These are phyloP conservation scores for Hylyphantes graminicola DNA, from an alignment of 1,140 invertebrate species.

Conservation along the genomic window DNA sequence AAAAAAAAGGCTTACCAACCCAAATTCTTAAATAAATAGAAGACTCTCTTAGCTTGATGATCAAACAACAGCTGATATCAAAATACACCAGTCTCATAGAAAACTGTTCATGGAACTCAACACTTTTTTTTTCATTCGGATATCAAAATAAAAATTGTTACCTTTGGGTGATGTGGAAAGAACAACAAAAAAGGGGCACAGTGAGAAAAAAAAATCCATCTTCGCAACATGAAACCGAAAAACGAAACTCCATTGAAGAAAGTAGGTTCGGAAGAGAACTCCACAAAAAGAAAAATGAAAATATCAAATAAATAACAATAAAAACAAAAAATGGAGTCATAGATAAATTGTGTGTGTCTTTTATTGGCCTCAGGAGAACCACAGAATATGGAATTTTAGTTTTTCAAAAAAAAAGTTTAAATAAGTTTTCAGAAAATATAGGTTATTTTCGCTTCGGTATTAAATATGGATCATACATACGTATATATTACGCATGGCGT, in stretches of 20 bases:
- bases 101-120: no score
- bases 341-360: slow-evolving; percentile 27
- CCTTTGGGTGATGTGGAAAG: background rate
- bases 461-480: slow-evolving; percentile 26
- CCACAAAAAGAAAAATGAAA: slow-evolving; percentile 3
- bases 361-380: slow-evolving; percentile 28
- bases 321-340: slow-evolving; percentile 12
- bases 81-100: no score
- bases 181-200: background rate
- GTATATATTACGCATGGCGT: background rate
- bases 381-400: background rate
- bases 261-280: background rate
- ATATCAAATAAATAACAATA: slow-evolving; percentile 1
- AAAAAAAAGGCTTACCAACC: no score
- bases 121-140: no score
- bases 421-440: background rate
- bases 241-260: slow-evolving; percentile 3
- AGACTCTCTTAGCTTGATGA: no score
- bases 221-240: slow-evolving; percentile 21
- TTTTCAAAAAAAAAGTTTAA: slow-evolving; percentile 17
- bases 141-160: no score
- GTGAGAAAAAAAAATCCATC: background rate
- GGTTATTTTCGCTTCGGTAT: slow-evolving; percentile 2
- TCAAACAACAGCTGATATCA: no score
- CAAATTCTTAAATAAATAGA: no score